Conservation (phyloP, 1,140 invertebrate species). For the Drosophila pruinosa region DNA sequence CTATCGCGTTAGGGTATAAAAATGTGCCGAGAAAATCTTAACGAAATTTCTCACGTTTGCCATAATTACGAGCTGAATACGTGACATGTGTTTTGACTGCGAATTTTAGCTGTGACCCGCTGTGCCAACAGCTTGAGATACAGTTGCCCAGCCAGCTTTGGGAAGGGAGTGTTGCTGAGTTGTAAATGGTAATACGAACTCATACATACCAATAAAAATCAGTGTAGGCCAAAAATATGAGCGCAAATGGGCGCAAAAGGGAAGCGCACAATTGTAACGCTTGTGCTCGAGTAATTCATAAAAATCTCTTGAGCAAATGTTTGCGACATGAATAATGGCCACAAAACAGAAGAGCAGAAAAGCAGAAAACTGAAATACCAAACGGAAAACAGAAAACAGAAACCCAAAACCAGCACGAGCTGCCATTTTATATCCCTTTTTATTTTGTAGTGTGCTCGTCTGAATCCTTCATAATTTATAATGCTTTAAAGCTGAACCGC, state of each 20-base stretch:
- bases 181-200: constrained; percentile 65
- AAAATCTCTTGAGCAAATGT: constrained; percentile 77
- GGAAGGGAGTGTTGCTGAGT: constrained; percentile 30
- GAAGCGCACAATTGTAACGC: constrained; percentile 21
- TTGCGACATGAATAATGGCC: constrained; percentile 60
- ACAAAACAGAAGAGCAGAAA: not conserved
- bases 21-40: constrained; percentile 80
- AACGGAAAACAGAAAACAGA: no score
- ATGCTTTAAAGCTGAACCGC: constrained; percentile 41
- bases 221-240: constrained; percentile 48
- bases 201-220: constrained; percentile 64
- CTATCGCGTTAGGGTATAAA: constrained; percentile 29
- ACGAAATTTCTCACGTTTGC: constrained; percentile 82
- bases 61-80: constrained; percentile 81
- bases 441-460: not conserved
- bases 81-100: constrained; percentile 80
- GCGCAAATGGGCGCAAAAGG: constrained; percentile 3
- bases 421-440: constrained; percentile 4
- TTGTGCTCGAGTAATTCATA: constrained; percentile 63
- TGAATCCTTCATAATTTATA: constrained; percentile 32
- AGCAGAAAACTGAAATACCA: no score
- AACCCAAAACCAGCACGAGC: not conserved
- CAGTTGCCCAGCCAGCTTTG: not conserved
- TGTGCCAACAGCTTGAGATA: constrained; percentile 23
- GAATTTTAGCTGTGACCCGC: constrained; percentile 50